Evolutionary conservation across 1,140 invertebrate genomes (phyloP).

Genomic region (Drosophila azteca): DNA sequence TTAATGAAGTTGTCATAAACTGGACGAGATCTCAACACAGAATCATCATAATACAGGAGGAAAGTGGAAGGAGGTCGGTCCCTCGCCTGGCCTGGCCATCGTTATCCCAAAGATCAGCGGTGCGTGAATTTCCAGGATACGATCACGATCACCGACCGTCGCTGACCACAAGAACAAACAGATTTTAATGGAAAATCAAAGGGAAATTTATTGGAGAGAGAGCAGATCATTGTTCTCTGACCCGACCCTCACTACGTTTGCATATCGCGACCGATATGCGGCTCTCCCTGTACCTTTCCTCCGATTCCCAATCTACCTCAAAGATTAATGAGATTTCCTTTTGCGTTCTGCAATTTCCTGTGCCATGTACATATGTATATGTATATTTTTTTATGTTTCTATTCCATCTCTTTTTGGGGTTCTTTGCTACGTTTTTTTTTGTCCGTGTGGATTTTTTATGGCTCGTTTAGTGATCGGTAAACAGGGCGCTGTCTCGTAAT

Average conservation of each 20-base stretch:
- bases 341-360: constrained; percentile 49
- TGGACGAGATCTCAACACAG: not conserved
- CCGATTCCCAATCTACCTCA: constrained; percentile 56
- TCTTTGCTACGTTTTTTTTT: constrained; percentile 11
- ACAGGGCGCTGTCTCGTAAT: constrained; percentile 79
- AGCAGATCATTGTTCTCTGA: constrained; percentile 30
- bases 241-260: constrained; percentile 63
- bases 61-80: not conserved
- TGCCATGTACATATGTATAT: not conserved
- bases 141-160: constrained; percentile 1
- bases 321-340: constrained; percentile 74
- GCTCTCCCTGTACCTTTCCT: not conserved
- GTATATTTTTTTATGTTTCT: constrained; percentile 23
- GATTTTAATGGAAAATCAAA: constrained; percentile 57
- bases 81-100: not conserved
- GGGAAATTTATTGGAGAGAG: constrained; percentile 66
- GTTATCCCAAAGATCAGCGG: constrained; percentile 42
- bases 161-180: constrained; percentile 62
- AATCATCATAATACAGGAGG: constrained; percentile 23
- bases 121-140: constrained; percentile 58
- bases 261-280: constrained; percentile 37
- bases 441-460: constrained; percentile 68
- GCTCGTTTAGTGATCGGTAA: constrained; percentile 71
- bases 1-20: constrained; percentile 78
- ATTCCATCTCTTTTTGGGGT: constrained; percentile 8